Base-by-base conservation (phyloP, 2,797 vertebrate species). In the Cyprinella venusta region DNA sequence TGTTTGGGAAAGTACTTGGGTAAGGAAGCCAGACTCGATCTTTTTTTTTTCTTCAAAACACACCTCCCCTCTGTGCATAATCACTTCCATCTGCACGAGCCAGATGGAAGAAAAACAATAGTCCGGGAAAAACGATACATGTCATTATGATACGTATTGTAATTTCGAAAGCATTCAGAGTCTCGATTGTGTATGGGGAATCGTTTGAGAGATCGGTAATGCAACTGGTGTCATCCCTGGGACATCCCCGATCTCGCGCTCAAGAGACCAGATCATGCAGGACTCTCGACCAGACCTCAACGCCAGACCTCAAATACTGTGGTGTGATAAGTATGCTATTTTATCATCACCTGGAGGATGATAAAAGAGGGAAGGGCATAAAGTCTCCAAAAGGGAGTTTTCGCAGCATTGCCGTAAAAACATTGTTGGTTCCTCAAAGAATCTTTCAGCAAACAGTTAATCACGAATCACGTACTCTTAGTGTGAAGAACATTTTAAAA, bases 81-180 rank as follows among this genome's bases (percentile, higher is more conserved):
- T 95, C 87, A 88, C 88, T 92, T 93, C 92, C 93, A 94, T 92
- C 84, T 94, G 93, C 87, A 88, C 45, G 88, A 86, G 82, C 78
- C 74, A 89, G 84, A 89, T 87, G 85, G 87, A 1, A 48, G 82
- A 90, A 91, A 92, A 87, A 91, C 88, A 90, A 91, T 86, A 90
- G 76, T 88, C 91, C 90, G 87, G 75, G 86, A 85, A 90, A 93
- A 90, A 87, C 70, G 83, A 89, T 86, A 86, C 18, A 79, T 88
- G 87, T 93, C 92, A 92, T 92, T 91, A 86, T 84, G 88, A 80
- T 85, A 87, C 84, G 79, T 86, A 87, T 94, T 88, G 91, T 89
- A 89, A 90, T 91, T 88, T 93, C 91, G 85, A 91, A 92, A 93
- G 87, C 67, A 80, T 82, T 72, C 87, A 91, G 89, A 88, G 79